phyloP scores from a whole-genome alignment of 2,888 invertebrate species.

The Philereme transversata region DNA sequence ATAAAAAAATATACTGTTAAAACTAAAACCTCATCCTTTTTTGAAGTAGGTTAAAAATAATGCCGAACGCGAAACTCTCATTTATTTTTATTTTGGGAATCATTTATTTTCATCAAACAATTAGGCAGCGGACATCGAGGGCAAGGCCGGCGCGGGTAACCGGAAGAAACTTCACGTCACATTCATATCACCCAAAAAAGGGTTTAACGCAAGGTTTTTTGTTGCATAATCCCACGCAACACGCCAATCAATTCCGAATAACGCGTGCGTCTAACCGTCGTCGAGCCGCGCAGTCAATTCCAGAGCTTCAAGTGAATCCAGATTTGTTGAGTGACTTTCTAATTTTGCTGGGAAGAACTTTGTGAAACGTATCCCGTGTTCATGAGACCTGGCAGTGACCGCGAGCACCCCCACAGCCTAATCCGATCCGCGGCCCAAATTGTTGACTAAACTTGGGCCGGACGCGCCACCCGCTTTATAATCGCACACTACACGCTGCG shows the following conservation, averaged over 20 bases:
- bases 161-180: slow-evolving; percentile 76
- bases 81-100: slow-evolving; percentile 80
- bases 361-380: slow-evolving; percentile 82
- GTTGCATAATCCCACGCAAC: slow-evolving; percentile 71
- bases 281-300: slow-evolving; percentile 68
- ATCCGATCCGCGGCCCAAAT: slow-evolving; percentile 73
- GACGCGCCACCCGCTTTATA: slow-evolving; percentile 64
- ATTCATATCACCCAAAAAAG: slow-evolving; percentile 67
- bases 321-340: slow-evolving; percentile 81
- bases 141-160: slow-evolving; percentile 61
- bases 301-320: slow-evolving; percentile 73
- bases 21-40: too few species aligned
- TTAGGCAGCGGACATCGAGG: slow-evolving; percentile 70
- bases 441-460: slow-evolving; percentile 72
- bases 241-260: slow-evolving; percentile 56
- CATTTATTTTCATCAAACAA: slow-evolving; percentile 83
- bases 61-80: slow-evolving; percentile 76
- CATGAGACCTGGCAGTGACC: slow-evolving; percentile 75
- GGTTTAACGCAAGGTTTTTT: slow-evolving; percentile 72
- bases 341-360: slow-evolving; percentile 76
- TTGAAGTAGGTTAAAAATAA: too few species aligned
- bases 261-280: slow-evolving; percentile 57
- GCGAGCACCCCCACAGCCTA: slow-evolving; percentile 69
- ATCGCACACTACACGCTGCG: slow-evolving; percentile 64
- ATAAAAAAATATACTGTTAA: too few species aligned